Conservation (phyloP, 2,797 vertebrate species). For the Tokudaia tokunoshimensis region DNA sequence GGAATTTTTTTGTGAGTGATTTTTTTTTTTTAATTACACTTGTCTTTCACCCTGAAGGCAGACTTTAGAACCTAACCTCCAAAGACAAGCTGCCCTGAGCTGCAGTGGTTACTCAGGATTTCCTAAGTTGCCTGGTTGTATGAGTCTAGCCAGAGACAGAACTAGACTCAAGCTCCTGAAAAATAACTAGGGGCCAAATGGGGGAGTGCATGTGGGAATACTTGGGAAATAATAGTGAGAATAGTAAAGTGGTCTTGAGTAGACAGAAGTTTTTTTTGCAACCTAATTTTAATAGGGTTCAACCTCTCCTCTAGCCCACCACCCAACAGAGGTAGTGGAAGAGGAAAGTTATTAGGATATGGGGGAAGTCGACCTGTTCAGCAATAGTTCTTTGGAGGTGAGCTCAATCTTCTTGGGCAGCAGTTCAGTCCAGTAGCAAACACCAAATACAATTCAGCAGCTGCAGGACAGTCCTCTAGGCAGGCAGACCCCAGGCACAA, state of each 20-base stretch:
- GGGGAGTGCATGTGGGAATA: background rate
- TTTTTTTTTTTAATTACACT: conserved; percentile 22
- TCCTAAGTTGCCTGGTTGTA: background rate
- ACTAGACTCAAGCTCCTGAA: background rate
- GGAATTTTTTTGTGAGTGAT: conserved; percentile 6
- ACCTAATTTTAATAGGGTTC: background rate
- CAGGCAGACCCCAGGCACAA: too few species aligned
- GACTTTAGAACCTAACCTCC: conserved; percentile 60
- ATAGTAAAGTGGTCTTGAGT: background rate
- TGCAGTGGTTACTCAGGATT: background rate
- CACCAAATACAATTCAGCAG: background rate
- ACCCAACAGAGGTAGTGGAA: background rate
- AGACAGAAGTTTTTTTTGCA: background rate
- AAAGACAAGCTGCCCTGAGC: background rate
- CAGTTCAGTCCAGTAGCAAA: background rate
- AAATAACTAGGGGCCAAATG: background rate
- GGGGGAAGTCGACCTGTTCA: background rate
- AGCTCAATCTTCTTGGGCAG: background rate
- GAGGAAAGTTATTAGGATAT: background rate
- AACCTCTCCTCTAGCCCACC: background rate
- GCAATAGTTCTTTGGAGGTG: background rate
- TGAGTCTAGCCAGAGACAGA: conserved; percentile 22
- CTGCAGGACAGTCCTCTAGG: background rate
- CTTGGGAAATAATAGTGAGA: background rate
- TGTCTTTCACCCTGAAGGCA: conserved; percentile 62